Evolutionary conservation across 2,113 vertebrate species (phyloP).

Genomic region (Holacanthus passer): DNA sequence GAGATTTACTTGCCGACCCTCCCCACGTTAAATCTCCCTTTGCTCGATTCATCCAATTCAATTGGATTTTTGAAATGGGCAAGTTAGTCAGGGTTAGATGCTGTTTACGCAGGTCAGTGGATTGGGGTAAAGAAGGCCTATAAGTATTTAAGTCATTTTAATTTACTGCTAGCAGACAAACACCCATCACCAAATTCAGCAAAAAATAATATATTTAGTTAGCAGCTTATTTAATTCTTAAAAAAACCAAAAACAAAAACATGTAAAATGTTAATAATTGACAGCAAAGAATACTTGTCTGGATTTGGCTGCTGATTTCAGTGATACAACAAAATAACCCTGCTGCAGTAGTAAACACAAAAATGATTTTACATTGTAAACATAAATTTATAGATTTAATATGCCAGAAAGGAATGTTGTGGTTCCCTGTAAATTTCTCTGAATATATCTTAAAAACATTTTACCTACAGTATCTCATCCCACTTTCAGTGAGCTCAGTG

Average conservation of each 20-base stretch:
- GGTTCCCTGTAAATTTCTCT: not conserved
- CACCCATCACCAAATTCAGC: not conserved
- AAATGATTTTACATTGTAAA: slow-evolving; percentile 36
- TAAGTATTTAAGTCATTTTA: not conserved
- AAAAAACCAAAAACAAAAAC: not conserved
- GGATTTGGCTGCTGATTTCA: slow-evolving; percentile 26
- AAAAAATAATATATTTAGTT: not conserved
- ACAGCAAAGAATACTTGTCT: not conserved
- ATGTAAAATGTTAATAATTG: slow-evolving; percentile 2
- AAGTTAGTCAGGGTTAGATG: not conserved
- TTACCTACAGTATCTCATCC: not conserved
- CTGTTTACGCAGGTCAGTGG: not conserved
- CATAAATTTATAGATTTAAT: not conserved
- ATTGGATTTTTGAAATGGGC: not conserved
- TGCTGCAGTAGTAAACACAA: slow-evolving; percentile 3
- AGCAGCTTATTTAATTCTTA: not conserved
- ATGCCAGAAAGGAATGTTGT: slow-evolving; percentile 5
- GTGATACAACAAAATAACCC: not conserved
- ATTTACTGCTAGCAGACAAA: not conserved
- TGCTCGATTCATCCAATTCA: not conserved
- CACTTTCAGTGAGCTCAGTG: not conserved
- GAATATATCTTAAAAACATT: not conserved
- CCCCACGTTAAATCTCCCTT: not conserved
- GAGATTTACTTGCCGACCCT: not conserved
- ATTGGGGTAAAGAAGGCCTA: not conserved